Percentiles rank a stretch among this genome's conserved stretches.
phyloP scores from a whole-genome alignment of 1,140 invertebrate genomes.

The Drosophila subobscura region DNA sequence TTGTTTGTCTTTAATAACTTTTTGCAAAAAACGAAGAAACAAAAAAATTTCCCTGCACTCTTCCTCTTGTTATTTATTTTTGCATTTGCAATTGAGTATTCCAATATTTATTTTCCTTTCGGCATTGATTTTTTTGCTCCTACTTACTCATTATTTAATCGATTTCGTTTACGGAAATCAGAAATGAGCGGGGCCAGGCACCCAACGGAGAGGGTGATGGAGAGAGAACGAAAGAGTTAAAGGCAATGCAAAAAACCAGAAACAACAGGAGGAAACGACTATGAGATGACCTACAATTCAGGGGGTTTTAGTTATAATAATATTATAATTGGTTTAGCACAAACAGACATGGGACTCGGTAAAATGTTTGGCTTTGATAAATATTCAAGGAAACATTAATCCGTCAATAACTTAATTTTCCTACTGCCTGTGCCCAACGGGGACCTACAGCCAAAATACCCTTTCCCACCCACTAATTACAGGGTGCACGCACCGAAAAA shows the following conservation, averaged over 20 bases:
- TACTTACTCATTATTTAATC: slow-evolving; percentile 68
- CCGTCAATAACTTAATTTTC: no score
- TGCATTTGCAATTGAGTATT: slow-evolving; percentile 53
- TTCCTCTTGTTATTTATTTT: slow-evolving; percentile 39
- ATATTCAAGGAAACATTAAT: no score
- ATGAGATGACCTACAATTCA: no score
- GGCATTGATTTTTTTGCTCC: slow-evolving; percentile 36
- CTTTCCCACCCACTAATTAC: no score
- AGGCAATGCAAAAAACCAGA: slow-evolving; percentile 12
- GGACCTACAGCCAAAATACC: no score
- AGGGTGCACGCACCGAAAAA: slow-evolving; percentile 5
- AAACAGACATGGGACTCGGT: no score
- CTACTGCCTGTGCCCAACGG: no score
- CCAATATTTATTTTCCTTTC: slow-evolving; percentile 66
- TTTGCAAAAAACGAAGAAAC: slow-evolving; percentile 19
- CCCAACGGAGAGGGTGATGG: slow-evolving; percentile 48
- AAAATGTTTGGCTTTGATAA: no score
- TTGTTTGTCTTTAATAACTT: slow-evolving; percentile 41
- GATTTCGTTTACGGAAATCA: slow-evolving; percentile 75
- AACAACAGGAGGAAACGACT: background rate
- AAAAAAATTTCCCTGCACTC: slow-evolving; percentile 19
- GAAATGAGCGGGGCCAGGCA: slow-evolving; percentile 27
- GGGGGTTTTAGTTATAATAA: no score
- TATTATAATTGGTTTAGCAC: no score
- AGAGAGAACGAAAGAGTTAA: slow-evolving; percentile 44